These are phyloP conservation scores for Triplophysa tibetana DNA, from an alignment of 2,113 vertebrate species.

Conservation along the genomic window DNA sequence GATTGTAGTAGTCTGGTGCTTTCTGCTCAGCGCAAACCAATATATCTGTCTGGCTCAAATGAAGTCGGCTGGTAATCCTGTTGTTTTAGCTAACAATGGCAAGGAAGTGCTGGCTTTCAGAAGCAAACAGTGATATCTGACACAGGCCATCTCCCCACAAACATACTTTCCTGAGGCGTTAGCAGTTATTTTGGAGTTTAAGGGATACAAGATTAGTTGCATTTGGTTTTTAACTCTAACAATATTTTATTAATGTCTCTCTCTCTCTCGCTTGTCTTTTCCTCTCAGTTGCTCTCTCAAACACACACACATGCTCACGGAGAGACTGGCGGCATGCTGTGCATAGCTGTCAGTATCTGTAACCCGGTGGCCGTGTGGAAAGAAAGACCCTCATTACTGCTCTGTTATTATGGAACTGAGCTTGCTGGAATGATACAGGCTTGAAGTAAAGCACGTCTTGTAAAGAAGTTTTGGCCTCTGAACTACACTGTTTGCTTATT, in stretches of 20 bases:
- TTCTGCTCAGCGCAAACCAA: constrained; percentile 47
- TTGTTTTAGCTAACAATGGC: constrained; percentile 74
- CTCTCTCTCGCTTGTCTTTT: background rate
- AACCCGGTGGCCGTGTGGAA: constrained; percentile 40
- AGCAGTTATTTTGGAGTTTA: constrained; percentile 12
- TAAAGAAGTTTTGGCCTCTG: constrained; percentile 32
- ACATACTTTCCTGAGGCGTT: background rate
- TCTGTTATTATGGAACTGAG: constrained; percentile 44
- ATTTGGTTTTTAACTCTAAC: background rate
- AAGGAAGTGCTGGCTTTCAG: constrained; percentile 71
- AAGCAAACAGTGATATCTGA: constrained; percentile 69
- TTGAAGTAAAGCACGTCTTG: constrained; percentile 28
- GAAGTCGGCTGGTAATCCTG: constrained; percentile 57
- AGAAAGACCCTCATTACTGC: constrained; percentile 37
- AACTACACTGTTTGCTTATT: constrained; percentile 33
- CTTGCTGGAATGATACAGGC: constrained; percentile 18
- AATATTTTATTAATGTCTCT: background rate
- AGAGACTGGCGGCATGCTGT: constrained; percentile 30
- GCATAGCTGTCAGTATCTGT: constrained; percentile 41
- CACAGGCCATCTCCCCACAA: constrained; percentile 59
- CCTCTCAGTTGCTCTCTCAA: constrained; percentile 15
- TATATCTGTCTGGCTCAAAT: constrained; percentile 58
- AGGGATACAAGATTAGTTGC: background rate
- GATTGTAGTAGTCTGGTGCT: background rate
- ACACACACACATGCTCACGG: constrained; percentile 2